Evolutionary conservation across 2,113 vertebrate genomes (phyloP), one percentile per base, ranked within the genome.

Genomic region (Brachyhypopomus occidentalis): DNA sequence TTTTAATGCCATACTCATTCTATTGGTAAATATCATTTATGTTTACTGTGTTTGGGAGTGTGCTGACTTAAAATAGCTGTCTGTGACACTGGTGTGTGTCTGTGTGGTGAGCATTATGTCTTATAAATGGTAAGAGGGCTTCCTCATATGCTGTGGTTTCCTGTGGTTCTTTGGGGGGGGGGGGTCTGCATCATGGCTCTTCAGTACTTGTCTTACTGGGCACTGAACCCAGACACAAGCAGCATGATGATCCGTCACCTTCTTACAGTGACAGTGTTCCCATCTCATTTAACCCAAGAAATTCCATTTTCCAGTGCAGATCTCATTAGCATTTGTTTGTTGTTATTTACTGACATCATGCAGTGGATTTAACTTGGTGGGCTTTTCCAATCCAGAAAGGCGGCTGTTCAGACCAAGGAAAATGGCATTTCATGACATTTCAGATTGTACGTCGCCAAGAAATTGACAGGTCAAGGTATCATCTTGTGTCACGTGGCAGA

Each of bases 211-310:
- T 67, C 30, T 72, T 66, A 83, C 73, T 78, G 81, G 59, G 67
- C 75, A 78, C 75, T 72, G 59, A 78, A 72, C 69, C 48, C 60
- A 77, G 45, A 78, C 73, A 78, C 17, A 20, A 66, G 67, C 59
- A n/a, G 77, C 62, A 66, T 59, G 34, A 83, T 59, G 60, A 27
- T 59, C 48, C 22, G 36, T 83, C 48, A 56, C 22, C 60, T 67
- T 22, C 7, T 63, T 30, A 69, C 25, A 22, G 1, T 59, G 52
- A 69, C 25, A 22, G 1, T 59, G 52, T 79, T 79, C 62, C 66
- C 77, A 60, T 48, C 70, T 83, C 62, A 66, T 73, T 66, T 69
- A 34, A 83, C 19, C 60, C 23, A 41, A 66, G 48, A 81, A 67
- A 75, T 67, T 48, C 20, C 25, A 55, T 74, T 75, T 73, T 59